Evolutionary conservation across 2,888 invertebrate genomes (phyloP).

Genomic region (Apantesis nais): DNA sequence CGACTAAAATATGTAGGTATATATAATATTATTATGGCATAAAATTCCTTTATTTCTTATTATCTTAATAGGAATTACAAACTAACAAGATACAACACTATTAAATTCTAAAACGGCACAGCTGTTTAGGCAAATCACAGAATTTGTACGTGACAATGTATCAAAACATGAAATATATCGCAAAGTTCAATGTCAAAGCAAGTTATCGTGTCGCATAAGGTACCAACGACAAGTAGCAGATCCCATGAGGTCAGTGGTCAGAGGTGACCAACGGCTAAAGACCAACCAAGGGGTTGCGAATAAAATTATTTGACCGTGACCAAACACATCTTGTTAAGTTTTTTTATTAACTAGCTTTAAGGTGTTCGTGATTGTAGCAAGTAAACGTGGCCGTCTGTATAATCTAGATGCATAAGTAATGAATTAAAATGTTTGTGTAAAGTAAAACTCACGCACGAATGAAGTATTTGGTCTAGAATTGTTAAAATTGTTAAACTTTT

Average conservation of each 20-base stretch:
- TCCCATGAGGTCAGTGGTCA: conserved; percentile 80
- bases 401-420: conserved; percentile 19
- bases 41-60: not conserved
- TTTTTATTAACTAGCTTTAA: conserved; percentile 12
- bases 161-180: conserved; percentile 30
- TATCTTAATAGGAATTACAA: not conserved
- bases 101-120: not conserved
- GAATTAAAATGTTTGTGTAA: conserved; percentile 17
- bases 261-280: conserved; percentile 77
- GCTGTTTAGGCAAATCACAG: not conserved
- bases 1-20: not conserved
- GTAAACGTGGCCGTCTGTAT: conserved; percentile 13
- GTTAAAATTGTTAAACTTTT: conserved; percentile 6
- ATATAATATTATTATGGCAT: not conserved
- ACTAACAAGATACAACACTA: not conserved
- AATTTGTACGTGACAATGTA: conserved; percentile 15
- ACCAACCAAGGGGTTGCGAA: conserved; percentile 71
- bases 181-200: conserved; percentile 69
- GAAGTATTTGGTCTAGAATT: conserved; percentile 13
- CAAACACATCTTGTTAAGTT: conserved; percentile 26
- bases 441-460: conserved; percentile 19
- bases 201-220: conserved; percentile 45
- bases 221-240: conserved; percentile 59
- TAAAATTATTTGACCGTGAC: conserved; percentile 62
- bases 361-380: conserved; percentile 21